Conservation (phyloP, 2,797 vertebrate genomes). For the Lerista edwardsae region DNA sequence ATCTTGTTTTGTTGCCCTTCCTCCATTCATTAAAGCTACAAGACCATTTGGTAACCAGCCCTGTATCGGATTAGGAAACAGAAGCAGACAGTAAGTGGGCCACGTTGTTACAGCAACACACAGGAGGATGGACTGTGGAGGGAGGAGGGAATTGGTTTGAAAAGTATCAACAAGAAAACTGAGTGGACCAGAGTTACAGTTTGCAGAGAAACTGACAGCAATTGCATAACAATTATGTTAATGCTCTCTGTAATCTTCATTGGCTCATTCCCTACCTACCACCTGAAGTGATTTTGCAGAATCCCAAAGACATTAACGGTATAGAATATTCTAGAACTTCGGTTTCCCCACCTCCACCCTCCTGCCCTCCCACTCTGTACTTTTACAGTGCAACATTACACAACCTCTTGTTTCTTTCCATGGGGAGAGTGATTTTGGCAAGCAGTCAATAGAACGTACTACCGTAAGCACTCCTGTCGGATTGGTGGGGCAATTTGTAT, state of each 20-base stretch:
- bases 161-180: slow-evolving; percentile 58
- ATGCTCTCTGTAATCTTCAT: slow-evolving; percentile 59
- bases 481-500: slow-evolving; percentile 64
- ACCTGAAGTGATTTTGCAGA: slow-evolving; percentile 47
- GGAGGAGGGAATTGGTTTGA: slow-evolving; percentile 5
- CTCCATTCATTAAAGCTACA: slow-evolving; percentile 68
- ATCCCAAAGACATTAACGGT: background rate
- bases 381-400: slow-evolving; percentile 35
- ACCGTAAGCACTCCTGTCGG: slow-evolving; percentile 62
- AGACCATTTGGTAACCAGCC: slow-evolving; percentile 61
- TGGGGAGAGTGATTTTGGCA: slow-evolving; percentile 35
- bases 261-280: slow-evolving; percentile 52
- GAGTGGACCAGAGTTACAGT: slow-evolving; percentile 52
- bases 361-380: background rate
- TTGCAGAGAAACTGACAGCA: slow-evolving; percentile 50
- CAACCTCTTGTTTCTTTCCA: slow-evolving; percentile 15
- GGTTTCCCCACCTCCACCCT: slow-evolving; percentile 4
- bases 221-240: slow-evolving; percentile 71
- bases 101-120: slow-evolving; percentile 33
- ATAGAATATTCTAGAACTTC: slow-evolving; percentile 38
- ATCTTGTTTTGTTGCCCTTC: slow-evolving; percentile 55
- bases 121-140: background rate
- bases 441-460: slow-evolving; percentile 61
- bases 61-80: slow-evolving; percentile 57
- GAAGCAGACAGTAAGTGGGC: slow-evolving; percentile 3